Percentiles rank a stretch among this genome's conserved stretches.
These are phyloP conservation scores for Antechinus stuartii DNA, from an alignment of 2,113 vertebrate genomes.

Conservation along the genomic window DNA sequence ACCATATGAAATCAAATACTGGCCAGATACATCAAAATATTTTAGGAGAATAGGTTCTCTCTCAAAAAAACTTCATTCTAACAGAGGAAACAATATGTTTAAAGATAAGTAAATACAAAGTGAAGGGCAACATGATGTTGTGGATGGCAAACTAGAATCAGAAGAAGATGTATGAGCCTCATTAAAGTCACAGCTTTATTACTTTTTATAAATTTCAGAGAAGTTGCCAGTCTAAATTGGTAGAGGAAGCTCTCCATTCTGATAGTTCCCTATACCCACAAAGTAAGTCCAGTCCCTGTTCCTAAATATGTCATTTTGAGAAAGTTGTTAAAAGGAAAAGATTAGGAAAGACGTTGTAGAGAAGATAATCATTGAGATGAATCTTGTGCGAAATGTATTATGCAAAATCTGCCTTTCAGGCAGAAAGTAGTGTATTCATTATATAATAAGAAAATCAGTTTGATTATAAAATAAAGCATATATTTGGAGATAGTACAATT, in stretches of 20 bases:
- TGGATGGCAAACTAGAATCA: background rate
- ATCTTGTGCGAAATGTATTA: background rate
- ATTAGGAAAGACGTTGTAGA: background rate
- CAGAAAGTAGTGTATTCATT: background rate
- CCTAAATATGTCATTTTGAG: background rate
- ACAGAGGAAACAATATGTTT: background rate
- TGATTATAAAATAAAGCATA: background rate
- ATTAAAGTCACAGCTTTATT: background rate
- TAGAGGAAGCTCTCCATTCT: background rate
- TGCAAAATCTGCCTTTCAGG: background rate
- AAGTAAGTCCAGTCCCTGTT: background rate
- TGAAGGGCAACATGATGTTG: background rate
- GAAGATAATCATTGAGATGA: background rate
- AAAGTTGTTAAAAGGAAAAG: background rate
- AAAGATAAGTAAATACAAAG: background rate
- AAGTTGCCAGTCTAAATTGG: background rate
- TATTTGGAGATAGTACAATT: background rate
- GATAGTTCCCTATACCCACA: background rate
- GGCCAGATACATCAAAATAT: background rate
- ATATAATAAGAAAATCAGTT: background rate
- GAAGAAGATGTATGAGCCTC: background rate
- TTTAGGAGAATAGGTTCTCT: background rate
- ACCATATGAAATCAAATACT: background rate
- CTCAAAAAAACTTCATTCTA: background rate
- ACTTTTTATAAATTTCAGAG: background rate